Conservation (phyloP, 2,888 invertebrate species). For the Nineta flava region DNA sequence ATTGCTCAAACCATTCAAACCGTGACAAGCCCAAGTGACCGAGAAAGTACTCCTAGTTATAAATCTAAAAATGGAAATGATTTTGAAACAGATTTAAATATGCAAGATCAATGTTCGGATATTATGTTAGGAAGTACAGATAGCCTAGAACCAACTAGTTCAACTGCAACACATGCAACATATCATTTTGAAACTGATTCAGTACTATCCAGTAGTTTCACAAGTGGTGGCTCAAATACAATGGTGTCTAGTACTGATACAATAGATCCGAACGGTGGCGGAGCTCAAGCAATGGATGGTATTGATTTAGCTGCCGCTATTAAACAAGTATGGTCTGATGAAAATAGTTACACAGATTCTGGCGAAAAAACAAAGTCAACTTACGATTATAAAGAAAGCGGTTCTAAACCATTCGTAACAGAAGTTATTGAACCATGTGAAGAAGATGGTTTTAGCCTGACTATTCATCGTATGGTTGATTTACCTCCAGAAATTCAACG, state of each 20-base stretch:
- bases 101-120: constrained; percentile 24
- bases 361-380: constrained; percentile 16
- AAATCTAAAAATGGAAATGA: constrained; percentile 23
- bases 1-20: constrained; percentile 32
- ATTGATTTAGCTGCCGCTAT: constrained; percentile 27
- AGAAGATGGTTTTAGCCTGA: constrained; percentile 29
- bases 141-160: constrained; percentile 61
- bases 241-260: constrained; percentile 65
- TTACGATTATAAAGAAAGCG: constrained; percentile 20
- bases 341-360: constrained; percentile 18
- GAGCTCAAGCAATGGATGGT: constrained; percentile 30
- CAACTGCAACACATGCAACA: constrained; percentile 66
- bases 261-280: constrained; percentile 33
- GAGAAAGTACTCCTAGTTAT: constrained; percentile 26
- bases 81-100: constrained; percentile 11
- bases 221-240: constrained; percentile 70
- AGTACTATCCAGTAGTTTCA: constrained; percentile 71
- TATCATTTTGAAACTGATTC: constrained; percentile 74
- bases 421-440: constrained; percentile 31
- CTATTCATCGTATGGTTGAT: constrained; percentile 31
- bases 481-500: constrained; percentile 33
- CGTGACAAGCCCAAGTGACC: constrained; percentile 20
- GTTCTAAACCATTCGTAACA: constrained; percentile 28
- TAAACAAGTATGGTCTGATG: constrained; percentile 32
- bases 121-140: constrained; percentile 50